Percentiles rank a stretch among this genome's conserved stretches.
These are phyloP conservation scores for Chrysotoxum bicinctum DNA, from an alignment of 2,888 invertebrate species.

Conservation along the genomic window DNA sequence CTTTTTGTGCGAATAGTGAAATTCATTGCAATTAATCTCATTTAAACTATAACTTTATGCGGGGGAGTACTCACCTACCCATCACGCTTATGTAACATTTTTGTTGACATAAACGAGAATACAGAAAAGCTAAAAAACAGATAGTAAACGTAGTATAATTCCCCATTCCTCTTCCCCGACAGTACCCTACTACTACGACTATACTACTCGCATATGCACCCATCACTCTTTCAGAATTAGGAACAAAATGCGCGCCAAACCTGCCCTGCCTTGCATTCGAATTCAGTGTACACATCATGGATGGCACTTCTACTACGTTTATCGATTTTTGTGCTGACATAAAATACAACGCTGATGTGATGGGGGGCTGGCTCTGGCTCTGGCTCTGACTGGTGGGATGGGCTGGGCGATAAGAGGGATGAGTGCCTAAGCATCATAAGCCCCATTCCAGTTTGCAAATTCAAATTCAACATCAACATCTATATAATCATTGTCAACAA, in stretches of 20 bases:
- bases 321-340: conserved; percentile 68
- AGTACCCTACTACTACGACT: conserved; percentile 16
- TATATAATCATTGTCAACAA: conserved; percentile 45
- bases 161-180: not conserved
- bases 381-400: not conserved
- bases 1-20: conserved; percentile 38
- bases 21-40: conserved; percentile 66
- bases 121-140: conserved; percentile 21
- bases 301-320: conserved; percentile 67
- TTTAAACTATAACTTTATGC: conserved; percentile 54
- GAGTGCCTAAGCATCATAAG: conserved; percentile 52
- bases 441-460: conserved; percentile 1
- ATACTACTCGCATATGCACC: conserved; percentile 8
- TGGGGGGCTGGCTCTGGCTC: not conserved
- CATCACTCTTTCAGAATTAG: conserved; percentile 54
- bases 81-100: not conserved
- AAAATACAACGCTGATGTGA: conserved; percentile 48
- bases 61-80: conserved; percentile 6
- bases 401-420: not conserved
- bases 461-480: not conserved
- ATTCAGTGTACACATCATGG: conserved; percentile 72
- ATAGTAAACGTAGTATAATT: conserved; percentile 26
- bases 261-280: conserved; percentile 72
- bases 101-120: conserved; percentile 33
- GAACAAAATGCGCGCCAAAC: conserved; percentile 72